Evolutionary conservation across 2,113 vertebrate genomes (phyloP).

Genomic region (Ammodytes dubius): DNA sequence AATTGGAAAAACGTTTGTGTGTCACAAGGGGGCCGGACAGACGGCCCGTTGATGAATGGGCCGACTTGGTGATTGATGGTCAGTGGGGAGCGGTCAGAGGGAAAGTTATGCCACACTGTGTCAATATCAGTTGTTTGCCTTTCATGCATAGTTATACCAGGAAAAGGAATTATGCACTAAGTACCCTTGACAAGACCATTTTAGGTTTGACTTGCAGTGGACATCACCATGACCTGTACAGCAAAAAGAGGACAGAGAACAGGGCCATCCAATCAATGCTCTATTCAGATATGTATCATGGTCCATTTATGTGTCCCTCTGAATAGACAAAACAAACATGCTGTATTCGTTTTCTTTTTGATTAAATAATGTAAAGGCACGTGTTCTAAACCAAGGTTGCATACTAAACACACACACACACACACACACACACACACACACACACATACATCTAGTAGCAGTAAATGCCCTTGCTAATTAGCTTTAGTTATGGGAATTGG

Average conservation of each 20-base stretch:
- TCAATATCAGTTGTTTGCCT: constrained; percentile 70
- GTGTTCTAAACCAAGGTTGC: background rate
- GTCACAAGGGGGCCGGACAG: constrained; percentile 68
- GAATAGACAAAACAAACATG: background rate
- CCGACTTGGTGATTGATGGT: constrained; percentile 78
- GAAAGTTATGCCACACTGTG: constrained; percentile 70
- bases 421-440: background rate
- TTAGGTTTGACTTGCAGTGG: background rate
- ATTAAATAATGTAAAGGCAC: background rate
- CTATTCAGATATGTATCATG: background rate
- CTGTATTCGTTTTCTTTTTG: constrained; percentile 7
- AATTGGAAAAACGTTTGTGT: constrained; percentile 79
- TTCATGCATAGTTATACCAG: constrained; percentile 50
- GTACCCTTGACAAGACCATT: constrained; percentile 53
- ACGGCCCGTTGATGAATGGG: constrained; percentile 75
- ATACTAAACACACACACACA: constrained; percentile 11
- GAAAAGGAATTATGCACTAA: constrained; percentile 32
- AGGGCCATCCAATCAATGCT: background rate
- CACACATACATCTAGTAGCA: constrained; percentile 21
- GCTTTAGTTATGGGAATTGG: constrained; percentile 65
- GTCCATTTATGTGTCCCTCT: background rate
- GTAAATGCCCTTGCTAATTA: constrained; percentile 66
- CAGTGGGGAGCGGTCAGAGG: constrained; percentile 63
- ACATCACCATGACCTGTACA: background rate
- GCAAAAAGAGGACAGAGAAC: constrained; percentile 10